These are phyloP conservation scores for Choreutis nemorana DNA, from an alignment of 2,888 invertebrate genomes.

Conservation along the genomic window DNA sequence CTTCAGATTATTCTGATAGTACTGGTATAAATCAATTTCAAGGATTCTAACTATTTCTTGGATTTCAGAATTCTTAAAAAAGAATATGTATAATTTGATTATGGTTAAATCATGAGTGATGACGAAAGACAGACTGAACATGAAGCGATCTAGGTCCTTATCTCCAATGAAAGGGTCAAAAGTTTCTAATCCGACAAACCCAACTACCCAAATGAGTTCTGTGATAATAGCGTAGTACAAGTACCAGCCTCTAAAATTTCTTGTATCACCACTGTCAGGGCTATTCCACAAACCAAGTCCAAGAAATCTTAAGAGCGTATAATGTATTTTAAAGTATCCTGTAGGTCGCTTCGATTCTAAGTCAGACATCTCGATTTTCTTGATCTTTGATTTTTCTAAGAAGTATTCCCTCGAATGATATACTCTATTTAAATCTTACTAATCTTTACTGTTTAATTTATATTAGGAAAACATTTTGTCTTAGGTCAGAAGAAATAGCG, in stretches of 20 bases:
- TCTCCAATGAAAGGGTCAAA: conserved; percentile 54
- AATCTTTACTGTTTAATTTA: no score
- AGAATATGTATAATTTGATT: conserved; percentile 49
- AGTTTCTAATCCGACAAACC: conserved; percentile 54
- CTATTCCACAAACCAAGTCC: conserved; percentile 60
- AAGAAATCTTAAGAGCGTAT: conserved; percentile 34
- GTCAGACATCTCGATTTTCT: no score
- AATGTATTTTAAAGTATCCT: conserved; percentile 43
- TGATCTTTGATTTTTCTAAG: no score
- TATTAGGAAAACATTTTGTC: no score
- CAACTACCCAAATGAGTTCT: conserved; percentile 45
- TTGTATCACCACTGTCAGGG: conserved; percentile 38
- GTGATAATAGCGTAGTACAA: conserved; percentile 44
- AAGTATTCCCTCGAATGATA: no score
- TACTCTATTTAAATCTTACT: no score
- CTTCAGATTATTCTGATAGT: conserved; percentile 38
- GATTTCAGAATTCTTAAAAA: conserved; percentile 43
- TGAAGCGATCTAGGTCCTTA: conserved; percentile 50
- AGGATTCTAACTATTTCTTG: conserved; percentile 44
- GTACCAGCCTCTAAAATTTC: conserved; percentile 45
- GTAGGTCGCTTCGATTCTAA: conserved; percentile 27
- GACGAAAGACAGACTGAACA: conserved; percentile 57
- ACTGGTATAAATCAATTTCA: conserved; percentile 37
- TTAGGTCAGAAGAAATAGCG: no score
- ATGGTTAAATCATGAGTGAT: conserved; percentile 52